Percentiles rank a stretch among this genome's conserved stretches.
Conservation (phyloP, 2,113 vertebrate species). For the Planiliza haematocheilus region DNA sequence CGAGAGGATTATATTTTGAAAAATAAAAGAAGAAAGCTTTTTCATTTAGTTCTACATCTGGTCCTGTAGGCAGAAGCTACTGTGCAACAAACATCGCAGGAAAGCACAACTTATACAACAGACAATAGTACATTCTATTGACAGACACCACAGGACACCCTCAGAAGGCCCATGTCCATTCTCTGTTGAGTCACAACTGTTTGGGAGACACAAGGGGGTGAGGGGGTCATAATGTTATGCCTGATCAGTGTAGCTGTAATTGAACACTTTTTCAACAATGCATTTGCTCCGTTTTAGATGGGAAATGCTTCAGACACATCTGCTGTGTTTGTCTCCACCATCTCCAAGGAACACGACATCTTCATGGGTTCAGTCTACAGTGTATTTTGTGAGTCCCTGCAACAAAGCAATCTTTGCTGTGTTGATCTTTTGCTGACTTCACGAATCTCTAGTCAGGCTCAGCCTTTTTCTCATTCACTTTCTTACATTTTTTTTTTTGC, state of each 20-base stretch:
- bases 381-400: constrained; percentile 83
- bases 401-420: neutral
- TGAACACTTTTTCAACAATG: neutral
- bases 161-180: too few relatives aligned
- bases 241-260: neutral
- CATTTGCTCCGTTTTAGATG: constrained; percentile 77
- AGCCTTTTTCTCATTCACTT: too few relatives aligned
- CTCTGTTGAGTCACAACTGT: too few relatives aligned
- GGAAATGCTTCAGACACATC: constrained; percentile 82
- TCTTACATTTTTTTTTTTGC: neutral
- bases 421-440: neutral
- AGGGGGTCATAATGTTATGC: too few relatives aligned
- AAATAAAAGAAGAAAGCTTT: constrained; percentile 11
- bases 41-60: constrained; percentile 37
- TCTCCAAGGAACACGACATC: constrained; percentile 85
- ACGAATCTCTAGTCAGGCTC: neutral
- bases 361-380: constrained; percentile 86
- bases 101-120: neutral
- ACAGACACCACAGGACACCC: too few relatives aligned
- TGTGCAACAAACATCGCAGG: neutral
- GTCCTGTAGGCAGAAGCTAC: neutral
- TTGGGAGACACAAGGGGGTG: too few relatives aligned
- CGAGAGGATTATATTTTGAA: constrained; percentile 41
- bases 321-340: constrained; percentile 80
- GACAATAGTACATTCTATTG: too few relatives aligned